phyloP scores from a whole-genome alignment of 2,888 invertebrate species.

The Eurois occulta region DNA sequence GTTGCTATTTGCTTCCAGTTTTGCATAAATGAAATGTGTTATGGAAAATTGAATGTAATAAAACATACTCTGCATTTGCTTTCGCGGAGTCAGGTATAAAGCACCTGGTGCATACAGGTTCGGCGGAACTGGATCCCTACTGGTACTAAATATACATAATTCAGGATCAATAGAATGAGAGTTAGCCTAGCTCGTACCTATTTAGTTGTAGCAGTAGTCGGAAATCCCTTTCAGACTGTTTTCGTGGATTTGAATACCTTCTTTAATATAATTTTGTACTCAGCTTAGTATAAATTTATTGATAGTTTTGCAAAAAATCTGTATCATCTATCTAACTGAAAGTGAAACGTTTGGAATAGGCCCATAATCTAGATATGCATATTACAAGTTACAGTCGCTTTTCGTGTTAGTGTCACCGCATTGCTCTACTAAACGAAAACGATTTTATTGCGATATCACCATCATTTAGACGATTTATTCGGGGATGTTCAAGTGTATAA shows the following conservation, averaged over 20 bases:
- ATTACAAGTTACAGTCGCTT: background rate
- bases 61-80: background rate
- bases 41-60: slow-evolving; percentile 1
- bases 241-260: background rate
- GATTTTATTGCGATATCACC: no score
- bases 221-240: background rate
- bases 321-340: background rate
- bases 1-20: slow-evolving; percentile 26
- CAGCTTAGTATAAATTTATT: background rate
- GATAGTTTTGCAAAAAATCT: background rate
- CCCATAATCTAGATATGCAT: no score
- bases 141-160: background rate
- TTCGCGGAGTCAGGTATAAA: background rate
- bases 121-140: background rate
- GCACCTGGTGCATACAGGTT: background rate
- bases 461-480: no score
- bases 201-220: background rate
- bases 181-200: background rate
- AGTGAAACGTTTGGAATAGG: no score
- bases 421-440: no score
- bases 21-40: slow-evolving; percentile 1
- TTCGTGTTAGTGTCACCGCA: background rate
- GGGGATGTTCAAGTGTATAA: no score
- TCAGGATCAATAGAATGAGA: background rate
- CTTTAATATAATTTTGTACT: background rate